These are phyloP conservation scores for Bombylius discolor DNA, from an alignment of 2,888 invertebrate genomes.

Conservation along the genomic window DNA sequence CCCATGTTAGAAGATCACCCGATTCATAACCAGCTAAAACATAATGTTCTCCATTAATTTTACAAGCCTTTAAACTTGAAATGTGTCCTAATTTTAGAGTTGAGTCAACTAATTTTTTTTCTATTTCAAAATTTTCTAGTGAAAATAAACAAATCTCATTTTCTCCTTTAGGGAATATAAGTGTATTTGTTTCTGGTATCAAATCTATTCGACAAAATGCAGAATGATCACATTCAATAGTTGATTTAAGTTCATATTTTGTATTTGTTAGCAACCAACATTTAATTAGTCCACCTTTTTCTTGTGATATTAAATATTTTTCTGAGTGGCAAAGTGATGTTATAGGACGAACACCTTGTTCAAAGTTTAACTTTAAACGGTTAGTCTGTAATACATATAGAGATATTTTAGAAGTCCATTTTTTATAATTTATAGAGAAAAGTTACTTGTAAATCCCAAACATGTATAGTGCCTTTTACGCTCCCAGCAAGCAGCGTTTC, in stretches of 20 bases:
- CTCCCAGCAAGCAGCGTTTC: constrained; percentile 60
- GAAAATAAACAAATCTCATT: constrained; percentile 35
- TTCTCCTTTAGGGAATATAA: constrained; percentile 53
- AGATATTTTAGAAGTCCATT: neutral
- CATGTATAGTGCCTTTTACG: constrained; percentile 57
- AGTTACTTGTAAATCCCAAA: constrained; percentile 66
- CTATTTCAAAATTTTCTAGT: constrained; percentile 31
- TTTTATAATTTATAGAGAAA: neutral
- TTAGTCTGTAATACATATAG: constrained; percentile 46
- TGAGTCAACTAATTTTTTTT: constrained; percentile 29
- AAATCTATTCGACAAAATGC: constrained; percentile 59
- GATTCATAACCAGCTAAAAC: constrained; percentile 61
- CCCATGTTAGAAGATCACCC: constrained; percentile 59
- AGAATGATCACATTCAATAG: constrained; percentile 46
- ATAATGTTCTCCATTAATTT: constrained; percentile 37
- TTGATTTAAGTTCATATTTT: constrained; percentile 45
- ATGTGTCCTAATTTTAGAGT: constrained; percentile 40
- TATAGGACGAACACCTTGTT: constrained; percentile 46
- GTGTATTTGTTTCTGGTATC: constrained; percentile 42
- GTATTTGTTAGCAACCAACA: constrained; percentile 49
- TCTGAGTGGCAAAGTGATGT: constrained; percentile 39
- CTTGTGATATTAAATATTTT: constrained; percentile 55
- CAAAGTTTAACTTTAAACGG: constrained; percentile 51
- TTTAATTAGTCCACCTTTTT: constrained; percentile 58
- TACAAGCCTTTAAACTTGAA: constrained; percentile 44